Percentiles rank a stretch among this genome's conserved stretches.
Conservation (phyloP, 2,888 invertebrate genomes). For the Ennomos quercinarius region DNA sequence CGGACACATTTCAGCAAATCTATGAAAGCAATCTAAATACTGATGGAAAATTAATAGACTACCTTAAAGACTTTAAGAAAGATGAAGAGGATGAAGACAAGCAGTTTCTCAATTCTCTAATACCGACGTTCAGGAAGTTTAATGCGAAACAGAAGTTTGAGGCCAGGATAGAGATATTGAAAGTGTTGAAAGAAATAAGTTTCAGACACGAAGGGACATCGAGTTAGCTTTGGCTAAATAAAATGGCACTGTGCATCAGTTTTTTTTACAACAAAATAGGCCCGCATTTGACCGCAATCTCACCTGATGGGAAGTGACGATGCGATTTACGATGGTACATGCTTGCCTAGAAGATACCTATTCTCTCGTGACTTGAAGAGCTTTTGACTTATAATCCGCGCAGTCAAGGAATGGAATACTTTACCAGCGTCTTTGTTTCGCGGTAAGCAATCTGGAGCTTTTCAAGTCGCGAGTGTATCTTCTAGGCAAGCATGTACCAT, state of each 20-base stretch:
- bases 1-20: constrained; percentile 34
- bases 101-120: constrained; percentile 63
- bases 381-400: no score
- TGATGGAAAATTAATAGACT: constrained; percentile 54
- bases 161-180: constrained; percentile 64
- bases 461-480: no score
- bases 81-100: constrained; percentile 63
- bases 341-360: no score
- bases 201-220: constrained; percentile 42
- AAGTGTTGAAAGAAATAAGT: constrained; percentile 55
- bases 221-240: constrained; percentile 22
- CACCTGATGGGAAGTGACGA: no score
- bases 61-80: constrained; percentile 52
- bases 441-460: no score
- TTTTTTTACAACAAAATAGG: no score
- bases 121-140: constrained; percentile 62
- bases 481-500: no score
- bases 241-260: background rate
- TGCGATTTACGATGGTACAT: no score
- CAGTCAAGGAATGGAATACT: no score
- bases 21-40: constrained; percentile 46
- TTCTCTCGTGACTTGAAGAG: no score
- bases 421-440: no score
- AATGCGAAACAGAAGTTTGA: constrained; percentile 60
- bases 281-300: no score